Base-by-base conservation (phyloP, 2,888 invertebrate genomes). In the Eucera pruinosa region DNA sequence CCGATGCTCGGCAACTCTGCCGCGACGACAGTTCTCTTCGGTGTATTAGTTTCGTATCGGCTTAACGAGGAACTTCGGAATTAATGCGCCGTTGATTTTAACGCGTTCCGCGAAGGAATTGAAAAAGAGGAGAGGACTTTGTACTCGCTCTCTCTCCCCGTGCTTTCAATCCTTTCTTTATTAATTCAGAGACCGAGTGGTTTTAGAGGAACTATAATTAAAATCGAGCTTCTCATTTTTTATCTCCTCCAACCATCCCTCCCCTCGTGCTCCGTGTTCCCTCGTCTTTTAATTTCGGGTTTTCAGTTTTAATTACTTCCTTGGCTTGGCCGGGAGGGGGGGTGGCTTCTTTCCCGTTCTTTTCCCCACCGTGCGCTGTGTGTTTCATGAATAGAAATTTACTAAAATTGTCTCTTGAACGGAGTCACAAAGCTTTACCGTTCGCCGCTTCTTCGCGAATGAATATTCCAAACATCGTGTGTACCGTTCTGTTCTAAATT, bases 161-260 rank as follows among this genome's bases (percentile, higher is more conserved):
- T n/a, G 36, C 36, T 52, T 58, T 73, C 74, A 73, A 73, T 75
- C 65, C 64, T 45, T 75, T 64, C 74, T 75, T 73, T 73, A 75
- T 73, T 73, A 73, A 75, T 75, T 64, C 74, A 45, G 57, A 45
- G 57, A 20, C 50, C 43, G 64, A 57, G 65, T 43, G 64, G 55
- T 72, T 73, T 30, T 62, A 73, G 47, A 55, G 47, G 13, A 33
- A 62, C 39, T 50, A 75, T 75, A 75, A 75, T 75, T 75, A 75
- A 75, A 64, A 75, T 58, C 74, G 74, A 50, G 64, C 36, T 61
- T 33, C 54, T 48, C 62, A 33, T 48, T 25, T 48, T 55, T 70
- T 64, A 33, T 48, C 27, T 33, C 33, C 23, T 36, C 47, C 54
- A 41, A 33, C 13, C 48, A 18, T 27, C 23, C n/a, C 13, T 13